These are phyloP conservation scores for Cebus imitator DNA, from an alignment of 2,113 vertebrate genomes.

Conservation along the genomic window DNA sequence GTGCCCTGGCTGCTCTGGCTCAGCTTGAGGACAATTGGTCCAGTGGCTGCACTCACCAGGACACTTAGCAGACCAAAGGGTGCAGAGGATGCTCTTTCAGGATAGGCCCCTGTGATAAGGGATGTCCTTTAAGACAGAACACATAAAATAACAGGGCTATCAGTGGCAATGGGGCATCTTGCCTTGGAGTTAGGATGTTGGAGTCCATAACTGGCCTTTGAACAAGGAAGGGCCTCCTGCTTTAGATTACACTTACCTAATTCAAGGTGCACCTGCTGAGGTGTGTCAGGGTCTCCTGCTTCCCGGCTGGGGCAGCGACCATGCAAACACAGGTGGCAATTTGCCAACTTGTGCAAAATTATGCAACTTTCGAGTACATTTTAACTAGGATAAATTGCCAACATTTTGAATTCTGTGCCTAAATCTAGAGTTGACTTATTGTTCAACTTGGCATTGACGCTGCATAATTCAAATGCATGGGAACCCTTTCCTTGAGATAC, in stretches of 20 bases:
- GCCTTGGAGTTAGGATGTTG: rapidly evolving
- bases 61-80: not conserved
- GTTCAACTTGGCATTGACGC: rapidly evolving
- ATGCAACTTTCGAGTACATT: not conserved
- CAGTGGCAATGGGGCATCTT: not conserved
- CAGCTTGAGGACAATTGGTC: rapidly evolving
- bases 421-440: not conserved
- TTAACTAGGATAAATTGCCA: not conserved
- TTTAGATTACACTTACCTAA: no score
- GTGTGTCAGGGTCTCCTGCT: no score
- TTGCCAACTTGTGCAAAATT: not conserved
- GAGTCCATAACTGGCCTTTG: not conserved
- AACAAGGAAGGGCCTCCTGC: rapidly evolving
- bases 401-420: not conserved
- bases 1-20: not conserved
- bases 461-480: not conserved
- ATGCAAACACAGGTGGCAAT: rapidly evolving
- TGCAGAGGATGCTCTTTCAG: not conserved
- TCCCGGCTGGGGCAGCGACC: no score
- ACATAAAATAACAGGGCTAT: rapidly evolving
- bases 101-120: not conserved
- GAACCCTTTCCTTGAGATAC: not conserved
- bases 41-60: rapidly evolving
- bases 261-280: rapidly evolving
- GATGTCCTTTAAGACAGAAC: not conserved